Percentiles rank a stretch among this genome's conserved stretches.
Evolutionary conservation across 2,888 invertebrate genomes (phyloP).

Genomic region (Sminthurinus aureus): DNA sequence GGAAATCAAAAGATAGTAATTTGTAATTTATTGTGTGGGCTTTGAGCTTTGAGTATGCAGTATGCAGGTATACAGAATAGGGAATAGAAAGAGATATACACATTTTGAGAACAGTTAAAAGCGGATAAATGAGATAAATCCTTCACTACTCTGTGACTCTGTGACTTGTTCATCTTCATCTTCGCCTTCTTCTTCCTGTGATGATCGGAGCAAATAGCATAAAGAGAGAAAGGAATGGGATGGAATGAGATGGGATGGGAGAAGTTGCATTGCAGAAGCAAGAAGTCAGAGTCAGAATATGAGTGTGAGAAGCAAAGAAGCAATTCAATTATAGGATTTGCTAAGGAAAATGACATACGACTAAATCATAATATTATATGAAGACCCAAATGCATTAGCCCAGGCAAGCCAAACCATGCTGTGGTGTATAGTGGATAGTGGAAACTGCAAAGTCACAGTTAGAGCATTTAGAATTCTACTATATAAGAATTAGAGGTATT

Average conservation of each 20-base stretch:
- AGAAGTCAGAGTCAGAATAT: no score
- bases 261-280: no score
- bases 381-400: constrained; percentile 28
- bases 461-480: not conserved
- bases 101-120: constrained; percentile 34
- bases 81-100: constrained; percentile 9
- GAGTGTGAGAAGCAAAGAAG: constrained; percentile 20
- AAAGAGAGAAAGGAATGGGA: no score
- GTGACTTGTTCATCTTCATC: constrained; percentile 18
- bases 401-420: not conserved
- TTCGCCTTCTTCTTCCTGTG: not conserved
- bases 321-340: constrained; percentile 47
- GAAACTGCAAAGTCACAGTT: not conserved
- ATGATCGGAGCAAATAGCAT: not conserved
- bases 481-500: not conserved
- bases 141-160: constrained; percentile 23
- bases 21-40: constrained; percentile 30
- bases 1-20: constrained; percentile 35
- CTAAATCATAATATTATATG: constrained; percentile 33
- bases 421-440: not conserved
- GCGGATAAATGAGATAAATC: constrained; percentile 40
- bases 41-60: no score
- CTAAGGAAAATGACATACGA: constrained; percentile 37
- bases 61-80: no score
- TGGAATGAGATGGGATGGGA: no score